phyloP scores from a whole-genome alignment of 2,888 invertebrate genomes.

The Drosophila buzzatii region DNA sequence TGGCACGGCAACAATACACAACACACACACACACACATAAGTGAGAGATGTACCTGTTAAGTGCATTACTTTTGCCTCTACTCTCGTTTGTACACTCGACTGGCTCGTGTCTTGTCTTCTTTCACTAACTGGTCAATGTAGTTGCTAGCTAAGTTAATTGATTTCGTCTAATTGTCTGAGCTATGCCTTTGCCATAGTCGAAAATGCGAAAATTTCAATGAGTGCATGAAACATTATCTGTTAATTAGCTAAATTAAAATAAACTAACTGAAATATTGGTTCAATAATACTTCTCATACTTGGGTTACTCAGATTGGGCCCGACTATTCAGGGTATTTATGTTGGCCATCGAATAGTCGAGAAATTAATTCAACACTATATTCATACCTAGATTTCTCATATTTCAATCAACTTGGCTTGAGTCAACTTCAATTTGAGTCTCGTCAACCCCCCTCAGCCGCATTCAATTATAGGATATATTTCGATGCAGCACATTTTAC shows the following conservation, averaged over 20 bases:
- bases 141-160: slow-evolving; percentile 19
- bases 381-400: background rate
- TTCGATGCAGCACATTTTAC: background rate
- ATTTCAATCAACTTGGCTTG: background rate
- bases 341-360: too few species aligned
- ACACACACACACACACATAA: background rate
- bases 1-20: slow-evolving; percentile 6
- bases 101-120: slow-evolving; percentile 29
- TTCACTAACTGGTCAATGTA: slow-evolving; percentile 25
- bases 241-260: too few species aligned
- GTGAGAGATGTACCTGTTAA: slow-evolving; percentile 9
- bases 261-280: background rate
- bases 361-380: background rate
- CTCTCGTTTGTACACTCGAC: background rate
- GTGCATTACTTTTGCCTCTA: slow-evolving; percentile 10
- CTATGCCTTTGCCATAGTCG: background rate
- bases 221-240: background rate
- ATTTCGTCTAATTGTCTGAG: background rate
- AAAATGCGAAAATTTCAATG: background rate
- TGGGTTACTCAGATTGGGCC: too few species aligned
- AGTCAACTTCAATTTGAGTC: background rate
- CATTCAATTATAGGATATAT: background rate
- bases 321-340: too few species aligned
- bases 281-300: background rate
- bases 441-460: background rate